Conservation (phyloP, 1,140 invertebrate species). For the Papilio machaon region DNA sequence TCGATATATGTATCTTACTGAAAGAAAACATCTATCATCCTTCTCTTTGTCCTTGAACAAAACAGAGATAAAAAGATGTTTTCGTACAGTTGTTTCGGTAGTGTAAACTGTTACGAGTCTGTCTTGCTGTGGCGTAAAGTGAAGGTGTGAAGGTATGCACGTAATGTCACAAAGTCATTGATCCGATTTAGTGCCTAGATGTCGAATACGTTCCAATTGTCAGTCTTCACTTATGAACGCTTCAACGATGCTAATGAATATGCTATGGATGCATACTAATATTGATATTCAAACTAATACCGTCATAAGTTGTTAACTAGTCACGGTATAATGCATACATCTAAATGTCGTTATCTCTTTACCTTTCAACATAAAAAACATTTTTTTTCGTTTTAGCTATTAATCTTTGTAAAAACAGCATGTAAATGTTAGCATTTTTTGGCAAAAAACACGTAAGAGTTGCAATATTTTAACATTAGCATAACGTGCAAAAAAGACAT, state of each 20-base stretch:
- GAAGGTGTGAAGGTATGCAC: background rate
- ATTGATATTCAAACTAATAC: background rate
- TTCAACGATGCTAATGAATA: background rate
- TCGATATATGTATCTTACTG: no score
- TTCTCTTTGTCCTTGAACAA: background rate
- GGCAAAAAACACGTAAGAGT: background rate
- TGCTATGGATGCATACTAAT: background rate
- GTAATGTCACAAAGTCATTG: background rate
- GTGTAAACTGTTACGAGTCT: background rate
- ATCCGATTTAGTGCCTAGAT: background rate
- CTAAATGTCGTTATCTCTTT: background rate
- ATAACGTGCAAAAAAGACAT: slow-evolving; percentile 26
- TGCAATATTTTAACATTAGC: slow-evolving; percentile 16
- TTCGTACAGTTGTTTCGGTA: background rate
- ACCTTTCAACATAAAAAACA: background rate
- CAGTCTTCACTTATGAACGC: background rate
- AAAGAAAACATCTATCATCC: no score
- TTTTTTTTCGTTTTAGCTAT: background rate
- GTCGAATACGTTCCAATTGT: background rate
- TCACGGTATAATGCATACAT: background rate
- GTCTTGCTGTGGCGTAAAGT: background rate
- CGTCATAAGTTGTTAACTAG: background rate
- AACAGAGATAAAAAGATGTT: background rate
- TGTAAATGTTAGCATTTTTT: background rate
- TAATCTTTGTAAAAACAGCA: background rate